Evolutionary conservation across 2,888 invertebrate species (phyloP), one percentile per base, ranked within the genome.

Genomic region (Junonia oenone): DNA sequence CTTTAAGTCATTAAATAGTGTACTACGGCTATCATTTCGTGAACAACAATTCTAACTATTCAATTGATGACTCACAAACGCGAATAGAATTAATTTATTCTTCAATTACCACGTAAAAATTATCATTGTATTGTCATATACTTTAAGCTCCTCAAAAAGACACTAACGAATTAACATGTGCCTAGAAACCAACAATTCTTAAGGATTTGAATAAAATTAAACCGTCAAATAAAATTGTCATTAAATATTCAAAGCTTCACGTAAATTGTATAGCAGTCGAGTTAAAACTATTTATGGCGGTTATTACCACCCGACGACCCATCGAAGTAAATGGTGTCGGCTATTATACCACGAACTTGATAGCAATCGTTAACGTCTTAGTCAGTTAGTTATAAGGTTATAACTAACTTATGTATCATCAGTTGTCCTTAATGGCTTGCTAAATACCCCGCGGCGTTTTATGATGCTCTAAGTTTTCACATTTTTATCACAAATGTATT

Each of bases 281-380:
- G 43, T n/a, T 26, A 48, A 22, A 54, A 48, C 51, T 31, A 55
- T 49, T 54, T 57, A 27, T 27, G 26, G 27, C 51, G 15, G 55
- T 38, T 56, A 59, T 51, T 54, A 52, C 47, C 54, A 56, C 38
- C 49, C 26, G 14, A 48, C 51, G 43, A 51, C 56, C 45, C 51
- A 31, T 55, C 51, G 52, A 47, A 58, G 47, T 53, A 58, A 61
- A 57, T 49, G 55, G 31, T 35, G 37, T 33, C 38, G 19, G 55
- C 52, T 55, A 58, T 58, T 51, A n/a, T n/a, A 47, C 55, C 47
- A 50, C 51, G 35, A 48, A 54, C 55, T 56, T 49, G 51, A 55
- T 58, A 55, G 48, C 27, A 55, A 55, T 51, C 55, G 51, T 51
- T 58, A 58, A 51, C 43, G 55, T 55, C 35, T 27, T 55, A 43